Evolutionary conservation across 2,888 invertebrate genomes (phyloP), one percentile per base, ranked within the genome.

Genomic region (Marasmarcha lunaedactyla): DNA sequence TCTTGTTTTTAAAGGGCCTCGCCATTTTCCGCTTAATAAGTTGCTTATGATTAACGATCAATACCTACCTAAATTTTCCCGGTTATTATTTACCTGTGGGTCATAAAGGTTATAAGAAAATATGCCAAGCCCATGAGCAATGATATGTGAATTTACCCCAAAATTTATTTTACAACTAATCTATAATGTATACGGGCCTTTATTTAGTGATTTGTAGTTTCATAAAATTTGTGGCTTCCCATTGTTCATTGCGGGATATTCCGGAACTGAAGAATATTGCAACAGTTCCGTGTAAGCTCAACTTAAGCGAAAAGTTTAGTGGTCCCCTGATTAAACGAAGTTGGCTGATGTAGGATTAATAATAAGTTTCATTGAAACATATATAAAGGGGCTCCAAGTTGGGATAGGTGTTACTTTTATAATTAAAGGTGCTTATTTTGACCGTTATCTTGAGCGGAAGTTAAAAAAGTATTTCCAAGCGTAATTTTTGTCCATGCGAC

Each of bases 361-460:
- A 72, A 71, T 69, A 71, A 67, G 55, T 57, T 62, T n/a, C n/a
- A n/a, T n/a, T 55, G 11, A 13, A 13, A 9, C 2, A 34, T 7
- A 11, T 57, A 57, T 50, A 52, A 53, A 39, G 50, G 54, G 41
- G 37, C 45, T 44, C 42, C 47, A 47, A 46, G 49, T 56, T 52
- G 61, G 65, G 63, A 62, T 64, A 63, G 63, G 63, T 67, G 61
- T 61, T 66, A 58, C 65, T 64, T 66, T 63, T 71, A 71, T 71
- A 63, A 64, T 65, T 63, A 70, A 76, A 77, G 74, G 73, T 76
- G 71, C 68, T 71, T 63, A 69, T 63, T 60, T 61, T 50, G 71
- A 70, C 68, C 63, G 69, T 74, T 76, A 77, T 77, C 78, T 76
- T 48, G 57, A 52, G 67, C 73, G 78, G 77, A 78, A 76, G 73